Evolutionary conservation across 2,797 vertebrate genomes (phyloP).

Genomic region (Chromis chromis): DNA sequence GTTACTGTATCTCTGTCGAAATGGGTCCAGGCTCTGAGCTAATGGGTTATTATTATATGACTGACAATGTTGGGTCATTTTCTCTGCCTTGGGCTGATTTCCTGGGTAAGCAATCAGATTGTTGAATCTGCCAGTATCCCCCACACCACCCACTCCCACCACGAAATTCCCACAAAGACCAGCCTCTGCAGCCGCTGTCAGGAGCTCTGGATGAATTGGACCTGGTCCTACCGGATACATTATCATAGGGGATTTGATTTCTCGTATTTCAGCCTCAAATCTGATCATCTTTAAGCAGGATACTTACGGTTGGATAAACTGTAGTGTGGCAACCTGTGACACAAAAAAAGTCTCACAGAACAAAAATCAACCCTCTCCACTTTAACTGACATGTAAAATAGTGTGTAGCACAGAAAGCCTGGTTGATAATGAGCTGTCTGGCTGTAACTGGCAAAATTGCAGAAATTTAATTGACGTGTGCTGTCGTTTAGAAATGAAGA

Average conservation of each 20-base stretch:
- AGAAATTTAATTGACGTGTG: background rate
- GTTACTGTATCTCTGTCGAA: constrained; percentile 69
- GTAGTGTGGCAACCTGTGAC: background rate
- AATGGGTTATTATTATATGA: constrained; percentile 73
- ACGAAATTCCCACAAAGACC: constrained; percentile 15
- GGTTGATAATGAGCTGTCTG: background rate
- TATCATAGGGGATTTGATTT: constrained; percentile 46
- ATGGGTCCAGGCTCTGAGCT: constrained; percentile 60
- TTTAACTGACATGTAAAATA: background rate
- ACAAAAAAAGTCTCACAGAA: background rate
- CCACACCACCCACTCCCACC: background rate
- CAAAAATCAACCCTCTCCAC: background rate
- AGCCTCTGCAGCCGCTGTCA: constrained; percentile 2
- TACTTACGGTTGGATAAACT: constrained; percentile 3
- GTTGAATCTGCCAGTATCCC: constrained; percentile 31
- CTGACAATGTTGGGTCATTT: constrained; percentile 62
- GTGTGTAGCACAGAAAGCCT: background rate
- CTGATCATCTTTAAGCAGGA: constrained; percentile 30
- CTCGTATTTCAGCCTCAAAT: constrained; percentile 33
- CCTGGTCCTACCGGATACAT: constrained; percentile 28
- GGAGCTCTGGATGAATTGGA: constrained; percentile 28
- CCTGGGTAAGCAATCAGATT: constrained; percentile 40
- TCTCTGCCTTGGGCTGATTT: constrained; percentile 58
- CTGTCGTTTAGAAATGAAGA: background rate
- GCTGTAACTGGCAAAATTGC: background rate